These are phyloP conservation scores for Scaptomyza parva DNA, from an alignment of 2,888 invertebrate genomes.

Conservation along the genomic window DNA sequence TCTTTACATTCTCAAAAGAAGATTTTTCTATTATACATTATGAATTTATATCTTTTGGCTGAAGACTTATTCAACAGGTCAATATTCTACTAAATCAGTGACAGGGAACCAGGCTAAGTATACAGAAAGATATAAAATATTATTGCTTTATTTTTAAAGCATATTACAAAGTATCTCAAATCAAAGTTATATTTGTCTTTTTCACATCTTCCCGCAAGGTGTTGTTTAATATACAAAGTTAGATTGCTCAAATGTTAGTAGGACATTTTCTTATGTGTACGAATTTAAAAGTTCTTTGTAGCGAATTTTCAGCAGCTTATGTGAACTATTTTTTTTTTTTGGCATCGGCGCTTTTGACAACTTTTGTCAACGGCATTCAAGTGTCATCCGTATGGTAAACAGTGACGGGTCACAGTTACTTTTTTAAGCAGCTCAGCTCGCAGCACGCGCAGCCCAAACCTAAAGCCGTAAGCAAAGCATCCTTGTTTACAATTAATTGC, in stretches of 20 bases:
- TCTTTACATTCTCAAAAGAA: no score
- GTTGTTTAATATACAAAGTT: no score
- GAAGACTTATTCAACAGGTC: slow-evolving; percentile 8
- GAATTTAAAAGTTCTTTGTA: not conserved
- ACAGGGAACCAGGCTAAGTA: not conserved
- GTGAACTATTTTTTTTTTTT: slow-evolving; percentile 12
- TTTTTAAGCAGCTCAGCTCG: slow-evolving; percentile 75
- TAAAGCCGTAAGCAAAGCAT: slow-evolving; percentile 32
- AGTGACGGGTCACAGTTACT: slow-evolving; percentile 53
- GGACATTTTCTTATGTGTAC: not conserved
- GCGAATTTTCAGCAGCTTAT: slow-evolving; percentile 23
- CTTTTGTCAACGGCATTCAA: slow-evolving; percentile 71
- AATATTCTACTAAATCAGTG: slow-evolving; percentile 9
- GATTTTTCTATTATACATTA: no score
- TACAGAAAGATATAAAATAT: no score
- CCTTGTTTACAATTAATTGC: slow-evolving; percentile 56
- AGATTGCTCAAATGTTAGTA: not conserved
- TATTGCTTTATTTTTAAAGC: no score
- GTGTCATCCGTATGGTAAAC: slow-evolving; percentile 78
- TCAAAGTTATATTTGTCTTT: no score
- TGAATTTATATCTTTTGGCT: not conserved
- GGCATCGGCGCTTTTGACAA: slow-evolving; percentile 53
- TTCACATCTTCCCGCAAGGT: no score
- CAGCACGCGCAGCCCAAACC: slow-evolving; percentile 58
- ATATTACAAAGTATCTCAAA: no score